phyloP scores from a whole-genome alignment of 2,797 vertebrate species.

The Masticophis lateralis region DNA sequence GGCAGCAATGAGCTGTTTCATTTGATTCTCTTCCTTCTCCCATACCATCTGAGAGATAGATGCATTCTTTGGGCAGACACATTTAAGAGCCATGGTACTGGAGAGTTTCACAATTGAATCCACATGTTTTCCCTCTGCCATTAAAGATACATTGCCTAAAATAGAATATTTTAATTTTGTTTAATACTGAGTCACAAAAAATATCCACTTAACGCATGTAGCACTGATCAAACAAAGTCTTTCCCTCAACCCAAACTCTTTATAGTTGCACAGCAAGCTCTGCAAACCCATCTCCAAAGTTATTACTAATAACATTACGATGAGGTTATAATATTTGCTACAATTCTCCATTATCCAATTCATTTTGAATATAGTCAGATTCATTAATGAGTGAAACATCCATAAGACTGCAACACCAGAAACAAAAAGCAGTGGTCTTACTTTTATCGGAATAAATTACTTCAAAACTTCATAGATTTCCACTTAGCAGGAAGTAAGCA shows the following conservation, averaged over 20 bases:
- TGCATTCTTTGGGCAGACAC: constrained; percentile 70
- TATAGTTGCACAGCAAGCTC: background rate
- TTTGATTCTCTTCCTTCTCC: constrained; percentile 67
- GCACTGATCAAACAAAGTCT: background rate
- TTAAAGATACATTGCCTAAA: constrained; percentile 41
- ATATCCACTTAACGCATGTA: background rate
- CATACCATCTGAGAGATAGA: constrained; percentile 80
- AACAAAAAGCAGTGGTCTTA: background rate
- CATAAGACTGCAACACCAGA: background rate
- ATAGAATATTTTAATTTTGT: background rate
- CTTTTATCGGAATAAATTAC: background rate
- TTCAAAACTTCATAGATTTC: background rate
- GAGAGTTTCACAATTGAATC: constrained; percentile 71
- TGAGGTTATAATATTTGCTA: background rate
- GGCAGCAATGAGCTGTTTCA: constrained; percentile 66
- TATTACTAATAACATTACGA: background rate
- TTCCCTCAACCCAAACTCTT: background rate
- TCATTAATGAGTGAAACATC: background rate
- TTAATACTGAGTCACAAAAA: constrained; percentile 13
- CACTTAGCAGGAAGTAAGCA: background rate
- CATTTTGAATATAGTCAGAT: background rate
- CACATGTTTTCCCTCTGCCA: constrained; percentile 20
- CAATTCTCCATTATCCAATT: background rate
- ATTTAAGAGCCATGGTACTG: constrained; percentile 78
- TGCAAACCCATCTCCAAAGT: background rate